These are phyloP conservation scores for Pogonognathellus flavescens DNA, from an alignment of 1,140 invertebrate genomes.

Conservation along the genomic window DNA sequence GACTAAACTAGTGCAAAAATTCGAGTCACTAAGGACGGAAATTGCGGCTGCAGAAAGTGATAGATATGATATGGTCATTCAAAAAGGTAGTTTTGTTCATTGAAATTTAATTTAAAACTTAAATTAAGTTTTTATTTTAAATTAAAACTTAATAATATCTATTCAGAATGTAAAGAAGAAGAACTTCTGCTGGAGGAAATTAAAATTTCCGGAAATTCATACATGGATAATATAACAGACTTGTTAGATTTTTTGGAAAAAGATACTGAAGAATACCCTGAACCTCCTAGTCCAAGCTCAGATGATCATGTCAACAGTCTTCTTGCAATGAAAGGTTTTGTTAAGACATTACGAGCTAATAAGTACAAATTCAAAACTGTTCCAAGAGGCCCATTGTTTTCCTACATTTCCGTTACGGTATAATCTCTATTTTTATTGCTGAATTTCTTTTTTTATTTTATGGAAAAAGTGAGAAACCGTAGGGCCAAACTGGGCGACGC, in stretches of 20 bases:
- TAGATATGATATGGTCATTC: too few species aligned
- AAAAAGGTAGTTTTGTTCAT: too few species aligned
- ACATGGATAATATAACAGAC: background rate
- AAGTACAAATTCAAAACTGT: conserved; percentile 1
- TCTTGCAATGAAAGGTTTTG: background rate
- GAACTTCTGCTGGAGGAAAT: background rate
- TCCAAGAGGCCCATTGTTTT: background rate
- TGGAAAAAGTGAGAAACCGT: too few species aligned
- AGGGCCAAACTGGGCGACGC: too few species aligned
- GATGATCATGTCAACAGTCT: background rate
- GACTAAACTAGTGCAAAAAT: too few species aligned
- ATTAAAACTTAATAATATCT: too few species aligned
- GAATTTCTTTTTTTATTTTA: too few species aligned
- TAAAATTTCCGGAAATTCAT: background rate
- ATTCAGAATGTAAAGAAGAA: conserved; percentile 2
- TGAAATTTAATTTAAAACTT: too few species aligned
- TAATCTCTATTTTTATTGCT: conserved; percentile 3
- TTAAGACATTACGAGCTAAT: background rate
- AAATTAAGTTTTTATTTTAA: too few species aligned
- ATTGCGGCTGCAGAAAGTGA: background rate
- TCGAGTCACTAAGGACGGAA: background rate
- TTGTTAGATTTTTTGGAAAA: background rate
- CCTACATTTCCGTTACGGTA: background rate
- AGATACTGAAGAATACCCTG: background rate
- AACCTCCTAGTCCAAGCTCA: background rate